Evolutionary conservation across 2,888 invertebrate genomes (phyloP).

Genomic region (Altica lythri): DNA sequence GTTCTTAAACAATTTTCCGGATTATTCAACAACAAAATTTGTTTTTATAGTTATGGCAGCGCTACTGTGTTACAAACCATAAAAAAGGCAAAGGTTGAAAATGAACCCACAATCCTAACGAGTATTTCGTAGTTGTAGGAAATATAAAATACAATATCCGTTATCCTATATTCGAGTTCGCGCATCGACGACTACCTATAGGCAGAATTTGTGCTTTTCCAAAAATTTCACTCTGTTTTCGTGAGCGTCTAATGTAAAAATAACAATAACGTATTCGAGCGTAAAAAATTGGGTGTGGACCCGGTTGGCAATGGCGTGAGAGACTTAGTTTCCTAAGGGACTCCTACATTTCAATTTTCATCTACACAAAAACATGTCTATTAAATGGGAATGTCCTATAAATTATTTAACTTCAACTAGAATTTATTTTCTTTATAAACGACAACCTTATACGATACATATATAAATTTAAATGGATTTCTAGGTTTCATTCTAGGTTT

Average conservation of each 20-base stretch:
- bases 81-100: neutral
- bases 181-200: slow-evolving; percentile 2
- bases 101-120: neutral
- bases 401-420: no score
- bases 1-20: no score
- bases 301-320: slow-evolving; percentile 3
- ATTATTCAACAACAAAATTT: no score
- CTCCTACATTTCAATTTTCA: neutral
- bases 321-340: neutral
- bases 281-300: neutral
- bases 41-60: no score
- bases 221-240: slow-evolving; percentile 2
- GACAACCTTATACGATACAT: no score
- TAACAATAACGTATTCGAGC: slow-evolving; percentile 5
- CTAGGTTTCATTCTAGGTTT: no score
- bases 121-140: neutral
- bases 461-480: no score
- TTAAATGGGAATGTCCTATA: no score
- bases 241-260: slow-evolving; percentile 5
- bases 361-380: no score
- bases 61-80: no score
- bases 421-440: no score
- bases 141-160: neutral
- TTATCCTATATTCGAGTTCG: neutral
- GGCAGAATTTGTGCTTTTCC: neutral